Conservation (phyloP, 2,797 vertebrate genomes). For the Anomalospiza imberbis region DNA sequence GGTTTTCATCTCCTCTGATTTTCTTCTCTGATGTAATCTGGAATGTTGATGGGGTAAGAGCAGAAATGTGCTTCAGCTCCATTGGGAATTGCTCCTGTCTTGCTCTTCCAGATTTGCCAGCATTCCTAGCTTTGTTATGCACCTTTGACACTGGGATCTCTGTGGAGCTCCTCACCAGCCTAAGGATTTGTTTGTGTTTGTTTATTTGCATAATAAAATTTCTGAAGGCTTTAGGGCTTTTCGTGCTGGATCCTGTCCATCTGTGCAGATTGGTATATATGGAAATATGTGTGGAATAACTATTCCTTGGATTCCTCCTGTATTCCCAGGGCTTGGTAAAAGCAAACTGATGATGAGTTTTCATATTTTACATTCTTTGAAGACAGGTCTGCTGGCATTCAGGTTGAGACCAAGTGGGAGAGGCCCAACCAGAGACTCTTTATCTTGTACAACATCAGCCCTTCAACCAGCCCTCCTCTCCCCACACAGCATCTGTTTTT, state of each 20-base stretch:
- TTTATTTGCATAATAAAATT: background rate
- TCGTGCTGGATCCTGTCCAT: background rate
- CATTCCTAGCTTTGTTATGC: background rate
- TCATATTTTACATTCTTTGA: background rate
- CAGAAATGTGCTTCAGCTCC: background rate
- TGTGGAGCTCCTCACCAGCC: background rate
- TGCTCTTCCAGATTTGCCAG: background rate
- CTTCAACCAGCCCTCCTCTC: background rate
- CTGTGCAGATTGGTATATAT: background rate
- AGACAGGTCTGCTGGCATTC: background rate
- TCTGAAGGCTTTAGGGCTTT: background rate
- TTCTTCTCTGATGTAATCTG: background rate
- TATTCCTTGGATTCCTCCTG: background rate
- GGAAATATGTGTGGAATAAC: background rate
- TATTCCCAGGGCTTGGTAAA: background rate
- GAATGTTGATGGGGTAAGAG: background rate
- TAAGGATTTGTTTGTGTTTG: background rate
- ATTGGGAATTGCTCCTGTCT: background rate
- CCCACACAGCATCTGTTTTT: rapidly evolving
- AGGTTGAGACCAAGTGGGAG: background rate
- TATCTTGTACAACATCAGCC: background rate
- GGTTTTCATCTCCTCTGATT: background rate
- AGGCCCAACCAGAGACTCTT: background rate
- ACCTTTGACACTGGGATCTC: background rate
- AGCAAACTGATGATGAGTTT: background rate